Percentiles rank a stretch among this genome's conserved stretches.
Conservation (phyloP, 2,888 invertebrate species). For the Coelopa pilipes region DNA sequence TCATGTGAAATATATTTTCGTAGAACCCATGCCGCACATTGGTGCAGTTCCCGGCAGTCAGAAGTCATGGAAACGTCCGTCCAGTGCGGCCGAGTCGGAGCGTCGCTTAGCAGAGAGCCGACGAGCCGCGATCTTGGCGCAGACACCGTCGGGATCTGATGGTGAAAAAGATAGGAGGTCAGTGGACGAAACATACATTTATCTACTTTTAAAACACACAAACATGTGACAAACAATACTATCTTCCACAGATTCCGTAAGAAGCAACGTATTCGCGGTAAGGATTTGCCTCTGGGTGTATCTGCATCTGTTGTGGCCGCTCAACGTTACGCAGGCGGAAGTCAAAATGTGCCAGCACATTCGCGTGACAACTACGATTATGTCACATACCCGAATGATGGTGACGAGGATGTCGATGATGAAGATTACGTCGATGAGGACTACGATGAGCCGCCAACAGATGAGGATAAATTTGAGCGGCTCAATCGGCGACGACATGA, state of each 20-base stretch:
- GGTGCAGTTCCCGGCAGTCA: constrained; percentile 47
- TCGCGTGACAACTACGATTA: constrained; percentile 63
- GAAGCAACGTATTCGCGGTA: constrained; percentile 68
- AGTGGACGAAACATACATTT: constrained; percentile 29
- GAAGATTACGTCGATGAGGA: constrained; percentile 60
- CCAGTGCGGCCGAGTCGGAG: constrained; percentile 71
- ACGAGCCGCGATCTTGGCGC: constrained; percentile 50
- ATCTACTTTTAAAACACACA: background rate
- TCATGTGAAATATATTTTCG: background rate
- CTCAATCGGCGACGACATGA: constrained; percentile 65
- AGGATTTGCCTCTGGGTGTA: constrained; percentile 43
- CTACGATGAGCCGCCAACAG: constrained; percentile 58
- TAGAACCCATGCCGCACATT: constrained; percentile 51
- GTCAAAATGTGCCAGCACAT: constrained; percentile 42
- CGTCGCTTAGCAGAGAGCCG: constrained; percentile 66
- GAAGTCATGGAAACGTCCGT: constrained; percentile 70
- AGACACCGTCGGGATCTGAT: constrained; percentile 68
- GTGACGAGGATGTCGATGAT: constrained; percentile 60
- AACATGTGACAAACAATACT: background rate
- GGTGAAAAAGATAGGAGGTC: constrained; percentile 71
- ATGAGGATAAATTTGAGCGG: constrained; percentile 66
- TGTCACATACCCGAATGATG: constrained; percentile 57
- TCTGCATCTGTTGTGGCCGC: background rate
- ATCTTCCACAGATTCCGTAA: constrained; percentile 60
- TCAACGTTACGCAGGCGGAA: constrained; percentile 35